Evolutionary conservation across 2,888 invertebrate genomes (phyloP).

Genomic region (Cheilosia vernalis): DNA sequence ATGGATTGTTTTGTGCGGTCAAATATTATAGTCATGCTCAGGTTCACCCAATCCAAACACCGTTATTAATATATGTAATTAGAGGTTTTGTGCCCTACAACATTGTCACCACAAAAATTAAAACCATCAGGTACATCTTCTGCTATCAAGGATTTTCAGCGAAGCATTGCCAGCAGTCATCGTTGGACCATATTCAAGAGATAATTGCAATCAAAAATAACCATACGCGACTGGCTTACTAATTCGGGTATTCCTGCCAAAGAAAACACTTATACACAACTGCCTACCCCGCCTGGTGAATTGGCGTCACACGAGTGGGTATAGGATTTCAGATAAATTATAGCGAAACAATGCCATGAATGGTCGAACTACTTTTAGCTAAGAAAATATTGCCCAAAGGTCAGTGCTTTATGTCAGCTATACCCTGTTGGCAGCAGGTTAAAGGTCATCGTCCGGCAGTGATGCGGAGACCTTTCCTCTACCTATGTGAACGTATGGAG

Average conservation of each 20-base stretch:
- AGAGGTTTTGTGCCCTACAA: no score
- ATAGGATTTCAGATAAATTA: slow-evolving; percentile 38
- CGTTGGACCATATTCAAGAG: background rate
- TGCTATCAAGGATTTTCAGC: no score
- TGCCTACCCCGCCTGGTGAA: slow-evolving; percentile 1
- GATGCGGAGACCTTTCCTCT: no score
- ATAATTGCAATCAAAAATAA: slow-evolving; percentile 33
- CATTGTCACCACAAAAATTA: no score
- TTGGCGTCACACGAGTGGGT: background rate
- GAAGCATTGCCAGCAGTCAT: background rate
- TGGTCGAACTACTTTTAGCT: slow-evolving; percentile 9
- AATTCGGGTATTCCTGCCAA: slow-evolving; percentile 17
- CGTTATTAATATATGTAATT: no score
- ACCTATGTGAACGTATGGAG: no score
- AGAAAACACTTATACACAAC: background rate
- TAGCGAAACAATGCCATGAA: background rate
- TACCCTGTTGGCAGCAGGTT: slow-evolving; percentile 11
- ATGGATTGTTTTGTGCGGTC: no score
- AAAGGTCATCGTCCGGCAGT: background rate
- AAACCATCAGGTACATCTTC: no score
- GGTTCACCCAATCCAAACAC: no score
- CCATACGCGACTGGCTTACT: slow-evolving; percentile 32
- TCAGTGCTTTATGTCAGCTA: background rate
- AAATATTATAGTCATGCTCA: no score
- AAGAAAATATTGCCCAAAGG: slow-evolving; percentile 1